These are phyloP conservation scores for Plestiodon gilberti DNA, from an alignment of 2,113 vertebrate genomes.

Conservation along the genomic window DNA sequence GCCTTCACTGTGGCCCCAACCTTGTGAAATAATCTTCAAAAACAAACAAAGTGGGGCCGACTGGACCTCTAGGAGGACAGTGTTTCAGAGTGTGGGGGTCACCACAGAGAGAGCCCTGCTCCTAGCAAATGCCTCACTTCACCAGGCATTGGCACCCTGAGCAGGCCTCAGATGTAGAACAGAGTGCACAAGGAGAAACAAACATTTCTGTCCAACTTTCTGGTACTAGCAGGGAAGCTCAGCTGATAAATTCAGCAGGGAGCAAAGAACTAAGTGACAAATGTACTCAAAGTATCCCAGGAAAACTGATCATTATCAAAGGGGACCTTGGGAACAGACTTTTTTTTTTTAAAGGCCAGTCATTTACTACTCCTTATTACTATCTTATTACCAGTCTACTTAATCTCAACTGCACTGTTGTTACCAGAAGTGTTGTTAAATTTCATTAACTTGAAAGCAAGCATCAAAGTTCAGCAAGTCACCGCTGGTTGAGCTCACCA, in stretches of 20 bases:
- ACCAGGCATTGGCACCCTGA: too few relatives aligned
- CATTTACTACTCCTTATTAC: not conserved
- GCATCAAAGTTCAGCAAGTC: not conserved
- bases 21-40: too few relatives aligned
- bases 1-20: too few relatives aligned
- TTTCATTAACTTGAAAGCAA: conserved; percentile 18
- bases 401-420: not conserved
- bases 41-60: too few relatives aligned
- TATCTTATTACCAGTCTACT: conserved; percentile 6
- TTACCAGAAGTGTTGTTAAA: not conserved
- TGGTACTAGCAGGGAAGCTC: not conserved
- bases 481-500: not conserved
- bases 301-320: not conserved
- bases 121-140: too few relatives aligned
- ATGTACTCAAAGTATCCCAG: not conserved
- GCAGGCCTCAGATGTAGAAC: too few relatives aligned
- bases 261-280: conserved; percentile 14
- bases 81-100: too few relatives aligned
- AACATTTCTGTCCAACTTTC: not conserved
- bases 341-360: not conserved
- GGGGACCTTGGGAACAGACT: conserved; percentile 5
- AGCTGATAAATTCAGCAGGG: conserved; percentile 5
- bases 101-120: too few relatives aligned
- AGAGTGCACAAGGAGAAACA: too few relatives aligned
- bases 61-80: too few relatives aligned